Evolutionary conservation across 2,113 vertebrate species (phyloP), one percentile per base, ranked within the genome.

Genomic region (Percina caprodes): DNA sequence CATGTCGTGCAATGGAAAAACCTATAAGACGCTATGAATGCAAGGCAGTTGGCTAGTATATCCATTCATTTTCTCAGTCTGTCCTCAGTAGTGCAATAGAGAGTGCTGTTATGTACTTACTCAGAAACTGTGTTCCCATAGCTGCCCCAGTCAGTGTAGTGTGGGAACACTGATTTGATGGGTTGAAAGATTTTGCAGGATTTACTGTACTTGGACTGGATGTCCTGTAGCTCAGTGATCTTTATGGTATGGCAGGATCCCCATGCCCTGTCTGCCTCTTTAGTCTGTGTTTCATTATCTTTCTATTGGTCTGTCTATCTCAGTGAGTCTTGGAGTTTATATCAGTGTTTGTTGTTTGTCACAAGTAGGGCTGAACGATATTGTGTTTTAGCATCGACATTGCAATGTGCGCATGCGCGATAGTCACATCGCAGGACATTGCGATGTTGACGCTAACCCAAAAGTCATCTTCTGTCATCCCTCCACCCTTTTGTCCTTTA

Each of bases 121-220:
- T 83, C 75, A 88, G 87, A 89, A 72, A 73, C 66, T 61, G 51
- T 90, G 86, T 88, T 89, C 89, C 49, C 79, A 77, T 51, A 58
- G 74, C 78, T 84, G 54, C 59, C 75, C 65, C 56, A 65, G 69
- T 82, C 70, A 4, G 76, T 79, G 82, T 83, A 59, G 82, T 89
- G 65, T 90, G 86, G 86, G 88, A 91, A 88, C 83, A 84, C 80
- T 79, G 79, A 85, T 90, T 88, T 89, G 89, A 86, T 69, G 69
- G 72, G 56, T 85, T 83, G 71, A 70, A 77, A 90, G 88, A 86
- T 88, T 88, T 87, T 81, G 80, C 77, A 83, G 86, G 90, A 91
- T 93, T 93, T 90, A 89, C 87, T 92, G 82, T 93, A 82, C 88
- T 91, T 86, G 88, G 87, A 91, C 91, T 85, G 49, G 81, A 90